Conservation (phyloP, 2,888 invertebrate genomes). For the Ommatoiulus sabulosus region DNA sequence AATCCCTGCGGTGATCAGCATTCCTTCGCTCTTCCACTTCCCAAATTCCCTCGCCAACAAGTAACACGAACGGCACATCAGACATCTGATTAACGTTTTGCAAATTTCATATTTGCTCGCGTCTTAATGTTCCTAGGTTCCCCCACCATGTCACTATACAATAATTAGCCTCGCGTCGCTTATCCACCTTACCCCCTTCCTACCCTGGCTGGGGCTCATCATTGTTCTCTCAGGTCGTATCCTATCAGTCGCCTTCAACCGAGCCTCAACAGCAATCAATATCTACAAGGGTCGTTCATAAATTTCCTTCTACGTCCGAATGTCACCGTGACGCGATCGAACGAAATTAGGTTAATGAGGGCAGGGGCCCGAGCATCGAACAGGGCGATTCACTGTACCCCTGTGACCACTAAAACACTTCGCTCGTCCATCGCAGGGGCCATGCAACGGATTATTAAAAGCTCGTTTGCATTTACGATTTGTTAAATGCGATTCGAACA, state of each 20-base stretch:
- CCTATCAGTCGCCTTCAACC: neutral
- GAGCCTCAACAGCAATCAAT: neutral
- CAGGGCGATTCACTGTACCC: neutral
- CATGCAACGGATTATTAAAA: neutral
- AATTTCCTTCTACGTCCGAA: neutral
- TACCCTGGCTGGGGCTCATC: too few relatives aligned
- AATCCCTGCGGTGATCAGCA: slow-evolving; percentile 39
- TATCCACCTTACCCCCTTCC: neutral
- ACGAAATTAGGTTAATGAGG: neutral
- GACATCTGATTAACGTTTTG: slow-evolving; percentile 25
- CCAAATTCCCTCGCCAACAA: slow-evolving; percentile 15
- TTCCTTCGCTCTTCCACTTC: neutral
- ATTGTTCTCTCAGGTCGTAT: neutral
- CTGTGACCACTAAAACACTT: neutral
- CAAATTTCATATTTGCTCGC: slow-evolving; percentile 1
- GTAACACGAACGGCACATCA: neutral
- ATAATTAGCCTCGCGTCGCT: neutral
- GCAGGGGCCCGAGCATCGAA: neutral
- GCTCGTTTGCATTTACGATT: neutral
- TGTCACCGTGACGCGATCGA: too few relatives aligned
- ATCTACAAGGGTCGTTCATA: neutral
- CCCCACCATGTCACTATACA: neutral
- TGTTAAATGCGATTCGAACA: too few relatives aligned
- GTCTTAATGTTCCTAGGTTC: neutral
- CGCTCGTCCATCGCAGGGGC: neutral